Evolutionary conservation across 2,113 vertebrate genomes (phyloP).

Genomic region (Salvelinus alpinus): DNA sequence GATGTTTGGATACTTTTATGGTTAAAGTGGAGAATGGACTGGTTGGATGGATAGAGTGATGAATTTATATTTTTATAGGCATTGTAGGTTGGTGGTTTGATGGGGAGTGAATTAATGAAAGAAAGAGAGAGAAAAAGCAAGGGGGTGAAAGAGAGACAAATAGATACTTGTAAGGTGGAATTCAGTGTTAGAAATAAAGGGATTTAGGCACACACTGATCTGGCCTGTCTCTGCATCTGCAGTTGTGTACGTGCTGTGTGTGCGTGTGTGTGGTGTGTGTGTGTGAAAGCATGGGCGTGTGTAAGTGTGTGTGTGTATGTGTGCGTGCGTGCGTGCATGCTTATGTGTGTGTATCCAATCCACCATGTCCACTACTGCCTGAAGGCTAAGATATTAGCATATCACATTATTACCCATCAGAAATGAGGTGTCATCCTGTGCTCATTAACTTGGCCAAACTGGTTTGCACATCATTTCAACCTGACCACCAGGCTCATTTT

Average conservation of each 20-base stretch:
- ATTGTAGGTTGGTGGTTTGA: background rate
- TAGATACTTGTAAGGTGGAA: background rate
- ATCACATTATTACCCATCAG: too few relatives aligned
- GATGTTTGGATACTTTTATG: background rate
- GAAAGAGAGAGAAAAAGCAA: background rate
- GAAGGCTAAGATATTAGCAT: background rate
- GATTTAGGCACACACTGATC: background rate
- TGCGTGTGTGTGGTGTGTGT: background rate
- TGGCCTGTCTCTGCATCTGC: background rate
- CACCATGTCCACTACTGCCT: background rate
- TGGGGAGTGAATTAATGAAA: background rate
- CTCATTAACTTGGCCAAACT: background rate
- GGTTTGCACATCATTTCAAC: background rate
- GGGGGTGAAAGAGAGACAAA: background rate
- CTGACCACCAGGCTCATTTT: background rate
- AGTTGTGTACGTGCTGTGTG: background rate
- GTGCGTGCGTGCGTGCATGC: background rate
- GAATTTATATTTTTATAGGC: background rate
- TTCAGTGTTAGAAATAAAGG: background rate
- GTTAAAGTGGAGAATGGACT: background rate
- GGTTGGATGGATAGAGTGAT: background rate
- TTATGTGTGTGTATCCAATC: background rate
- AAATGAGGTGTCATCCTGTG: background rate
- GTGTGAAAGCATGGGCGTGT: background rate
- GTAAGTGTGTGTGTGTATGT: background rate